Base-by-base conservation (phyloP, 1,140 invertebrate genomes). In the Mylabris phalerata region DNA sequence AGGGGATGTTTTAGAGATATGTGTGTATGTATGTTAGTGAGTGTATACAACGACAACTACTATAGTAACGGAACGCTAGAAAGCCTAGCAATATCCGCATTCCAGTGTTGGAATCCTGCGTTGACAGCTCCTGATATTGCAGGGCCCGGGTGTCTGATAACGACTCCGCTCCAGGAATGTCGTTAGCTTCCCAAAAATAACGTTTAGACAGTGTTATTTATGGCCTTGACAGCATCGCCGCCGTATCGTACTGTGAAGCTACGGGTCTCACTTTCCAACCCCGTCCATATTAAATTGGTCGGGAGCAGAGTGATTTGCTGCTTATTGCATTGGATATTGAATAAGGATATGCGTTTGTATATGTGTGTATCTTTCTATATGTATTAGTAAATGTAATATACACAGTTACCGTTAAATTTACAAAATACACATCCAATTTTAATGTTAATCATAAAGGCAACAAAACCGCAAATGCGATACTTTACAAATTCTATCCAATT, bases 151-250 rank as follows among this genome's bases (percentile, higher is more conserved):
- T 69, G 70, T 72, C 69, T 72, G 70, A 72, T 72, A 72, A 72
- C 70, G 70, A 72, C 70, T 70, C 58, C 57, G 67, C 65, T 70
- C 61, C 65, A 62, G 69, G 70, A 71, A 72, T 72, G 70, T 72
- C 70, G 69, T 72, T 72, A 72, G 70, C 70, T 72, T 70, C 64
- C 69, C 69, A 70, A 72, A 72, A 72, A 69, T 69, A 71, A 71
- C 67, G 65, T 67, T 72, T 72, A 69, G 67, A 71, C 67, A 68
- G 60, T 61, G 69, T 72, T 72, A 72, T 72, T 72, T 72, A 72
- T 72, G 65, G 69, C 64, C 62, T 58, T 65, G 62, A 67, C 65
- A 64, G 59, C 54, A 57, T 62, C 58, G 57, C 45, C 58, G 57
- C 45, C 55, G 48, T 57, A 57, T 50, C 55, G 55, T 49, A 55